Base-by-base conservation (phyloP, 1,140 invertebrate genomes). In the Augochlora pura region DNA sequence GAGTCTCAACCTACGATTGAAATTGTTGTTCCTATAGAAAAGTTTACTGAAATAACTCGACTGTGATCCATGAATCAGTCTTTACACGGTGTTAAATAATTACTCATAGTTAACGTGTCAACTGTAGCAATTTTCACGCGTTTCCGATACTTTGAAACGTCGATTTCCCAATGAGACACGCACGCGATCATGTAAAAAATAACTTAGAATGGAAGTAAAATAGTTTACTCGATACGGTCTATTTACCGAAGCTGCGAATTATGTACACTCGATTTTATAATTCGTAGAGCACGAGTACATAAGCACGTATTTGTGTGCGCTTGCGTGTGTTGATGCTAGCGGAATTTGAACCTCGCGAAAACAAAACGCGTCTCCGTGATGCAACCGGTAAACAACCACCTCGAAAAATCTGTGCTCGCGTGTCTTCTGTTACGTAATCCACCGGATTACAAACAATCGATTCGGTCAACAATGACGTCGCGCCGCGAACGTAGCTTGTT, bases 401-500 rank as follows among this genome's bases (percentile, higher is more conserved):
- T 67, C 65, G 67, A 46, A 79, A 81, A 74, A 72, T 73, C 25
- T 52, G 54, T 59, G 42, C 32, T 46, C 65, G 32, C 69, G 66
- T 52, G 32, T 23, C 39, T 49, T 23, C 25, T 2, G 54, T 86
- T 85, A 71, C 62, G 74, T 84, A 87, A 88, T 65, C 4, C 12
- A 4, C 69, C 69, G 49, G 67, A 82, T 82, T 78, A 81, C 73
- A 85, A 84, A 71, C 60, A 82, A 84, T 84, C 74, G 59, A 12
- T 25, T 32, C 14, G 46, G 21, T 38, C 39, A 21, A 62, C 39
- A 9, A n/a, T 21, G 38, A 38, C 9, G 16, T 12, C 27, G 18
- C 39, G 9, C 12, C 1, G 72, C 65, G 32, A 46, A 60, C 65
- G 54, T 38, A 4, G 75, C 57, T 14, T 27, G 18, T 54, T 68